These are phyloP conservation scores for Dolichomitus sp. DNA, from an alignment of 2,888 invertebrate species.

Conservation along the genomic window DNA sequence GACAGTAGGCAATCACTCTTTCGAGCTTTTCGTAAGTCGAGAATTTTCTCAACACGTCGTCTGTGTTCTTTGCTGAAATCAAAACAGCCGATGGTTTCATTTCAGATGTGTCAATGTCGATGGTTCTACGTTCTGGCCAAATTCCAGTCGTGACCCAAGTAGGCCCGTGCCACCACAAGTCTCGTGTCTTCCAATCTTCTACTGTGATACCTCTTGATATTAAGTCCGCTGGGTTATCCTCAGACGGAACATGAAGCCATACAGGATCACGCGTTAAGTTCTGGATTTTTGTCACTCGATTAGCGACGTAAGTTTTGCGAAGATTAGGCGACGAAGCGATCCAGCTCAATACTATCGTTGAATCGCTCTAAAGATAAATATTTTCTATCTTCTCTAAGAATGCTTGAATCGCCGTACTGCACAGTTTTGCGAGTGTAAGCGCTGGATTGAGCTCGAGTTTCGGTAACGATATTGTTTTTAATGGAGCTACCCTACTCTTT, in stretches of 20 bases:
- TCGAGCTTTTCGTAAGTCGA: conserved; percentile 38
- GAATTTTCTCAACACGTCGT: conserved; percentile 16
- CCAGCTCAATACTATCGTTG: conserved; percentile 67
- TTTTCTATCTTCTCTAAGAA: conserved; percentile 30
- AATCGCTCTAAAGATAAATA: conserved; percentile 62
- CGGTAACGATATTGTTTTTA: conserved; percentile 33
- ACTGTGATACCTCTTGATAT: conserved; percentile 45
- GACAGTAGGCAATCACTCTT: conserved; percentile 37
- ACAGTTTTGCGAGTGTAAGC: conserved; percentile 38
- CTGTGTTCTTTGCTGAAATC: background rate
- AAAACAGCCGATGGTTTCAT: conserved; percentile 9
- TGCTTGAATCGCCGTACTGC: background rate
- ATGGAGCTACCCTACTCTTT: conserved; percentile 24
- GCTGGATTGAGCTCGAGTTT: conserved; percentile 52
- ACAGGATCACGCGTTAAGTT: background rate
- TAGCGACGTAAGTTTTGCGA: conserved; percentile 55
- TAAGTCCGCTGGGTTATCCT: conserved; percentile 59
- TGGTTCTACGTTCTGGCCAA: conserved; percentile 9
- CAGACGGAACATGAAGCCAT: conserved; percentile 47
- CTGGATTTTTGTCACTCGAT: conserved; percentile 60
- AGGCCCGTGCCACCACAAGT: conserved; percentile 58
- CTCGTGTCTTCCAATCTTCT: conserved; percentile 4
- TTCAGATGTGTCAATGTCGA: conserved; percentile 20
- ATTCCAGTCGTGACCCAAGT: conserved; percentile 44
- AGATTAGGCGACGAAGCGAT: conserved; percentile 52